Base-by-base conservation (phyloP, 2,888 invertebrate species). In the Bembecia ichneumoniformis region DNA sequence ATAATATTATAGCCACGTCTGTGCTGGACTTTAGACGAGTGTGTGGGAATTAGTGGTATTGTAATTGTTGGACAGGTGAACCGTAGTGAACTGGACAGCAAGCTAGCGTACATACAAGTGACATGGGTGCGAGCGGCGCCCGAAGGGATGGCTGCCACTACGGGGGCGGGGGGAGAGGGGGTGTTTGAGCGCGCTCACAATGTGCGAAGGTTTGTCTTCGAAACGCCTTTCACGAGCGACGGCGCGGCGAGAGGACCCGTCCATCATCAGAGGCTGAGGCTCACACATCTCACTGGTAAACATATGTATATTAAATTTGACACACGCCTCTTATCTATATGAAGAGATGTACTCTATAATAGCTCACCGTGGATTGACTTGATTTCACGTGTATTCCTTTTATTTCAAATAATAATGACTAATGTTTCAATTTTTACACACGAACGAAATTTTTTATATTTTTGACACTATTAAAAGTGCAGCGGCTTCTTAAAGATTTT, bases 91-190 rank as follows among this genome's bases (percentile, higher is more conserved):
- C 77, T 97, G 52, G 97, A 97, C 83, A 84, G 91, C 36, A 95
- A 95, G 74, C 87, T 93, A 51, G 97, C 96, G 0, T 94, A 96
- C 74, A 94, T 98, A 65, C 98, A 98, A 89, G 95, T 98, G 49
- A 97, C 97, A 0, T 96, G 97, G 79, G 97, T 98, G n/a, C 93
- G 93, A 7, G 95, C 98, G 0, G 94, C 96, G 60, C 96, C 97
- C 0, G 93, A 93, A 50, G 97, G 97, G 1, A 94, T 93, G 72
- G 89, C 90, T 28, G 91, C 93, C 52, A 77, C 91, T n/a, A 77
- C 66, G 48, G 89, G 91, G 63, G 89, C 92, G 55, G 90, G 90
- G 47, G 88, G 94, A 44, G 90, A 92, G 58, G 96, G 95, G 14
- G 93, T 96, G 52, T 97, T 97, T 77, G 96, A 97, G 66, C 91